These are phyloP conservation scores for Meandrusa payeni DNA, from an alignment of 2,888 invertebrate species.

Conservation along the genomic window DNA sequence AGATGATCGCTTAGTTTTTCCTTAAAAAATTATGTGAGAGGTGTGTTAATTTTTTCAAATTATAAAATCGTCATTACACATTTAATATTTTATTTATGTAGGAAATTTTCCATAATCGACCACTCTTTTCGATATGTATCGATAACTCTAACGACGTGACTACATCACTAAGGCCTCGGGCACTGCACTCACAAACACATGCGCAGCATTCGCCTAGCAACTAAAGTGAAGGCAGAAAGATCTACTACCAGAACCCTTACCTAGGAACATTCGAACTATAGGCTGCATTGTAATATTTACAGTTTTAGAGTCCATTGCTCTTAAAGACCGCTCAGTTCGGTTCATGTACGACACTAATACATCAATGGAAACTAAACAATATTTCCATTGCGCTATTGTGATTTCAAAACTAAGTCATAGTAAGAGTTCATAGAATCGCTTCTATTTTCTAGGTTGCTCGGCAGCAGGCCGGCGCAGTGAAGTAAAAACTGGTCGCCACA, in stretches of 20 bases:
- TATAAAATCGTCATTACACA: no score
- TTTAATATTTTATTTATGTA: no score
- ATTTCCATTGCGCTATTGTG: neutral
- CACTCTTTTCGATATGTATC: no score
- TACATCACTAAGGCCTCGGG: conserved; percentile 50
- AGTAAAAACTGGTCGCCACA: conserved; percentile 63
- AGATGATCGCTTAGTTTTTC: no score
- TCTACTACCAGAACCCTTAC: conserved; percentile 48
- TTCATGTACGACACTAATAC: neutral
- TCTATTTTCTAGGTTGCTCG: conserved; percentile 68
- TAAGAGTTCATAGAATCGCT: conserved; percentile 59
- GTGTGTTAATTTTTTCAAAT: no score
- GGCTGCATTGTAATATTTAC: conserved; percentile 27
- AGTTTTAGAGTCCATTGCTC: conserved; percentile 35
- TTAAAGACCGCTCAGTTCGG: neutral
- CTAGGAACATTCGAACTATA: conserved; percentile 32
- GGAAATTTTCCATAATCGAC: no score
- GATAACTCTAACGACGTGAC: conserved; percentile 28
- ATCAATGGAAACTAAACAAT: conserved; percentile 33
- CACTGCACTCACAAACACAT: conserved; percentile 70
- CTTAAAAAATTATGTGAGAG: no score
- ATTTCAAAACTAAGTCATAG: conserved; percentile 22
- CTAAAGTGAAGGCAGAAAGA: conserved; percentile 72
- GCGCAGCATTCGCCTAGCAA: conserved; percentile 58
- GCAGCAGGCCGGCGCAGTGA: conserved; percentile 44